Evolutionary conservation across 2,113 vertebrate species (phyloP).

Genomic region (Eptatretus burgeri): DNA sequence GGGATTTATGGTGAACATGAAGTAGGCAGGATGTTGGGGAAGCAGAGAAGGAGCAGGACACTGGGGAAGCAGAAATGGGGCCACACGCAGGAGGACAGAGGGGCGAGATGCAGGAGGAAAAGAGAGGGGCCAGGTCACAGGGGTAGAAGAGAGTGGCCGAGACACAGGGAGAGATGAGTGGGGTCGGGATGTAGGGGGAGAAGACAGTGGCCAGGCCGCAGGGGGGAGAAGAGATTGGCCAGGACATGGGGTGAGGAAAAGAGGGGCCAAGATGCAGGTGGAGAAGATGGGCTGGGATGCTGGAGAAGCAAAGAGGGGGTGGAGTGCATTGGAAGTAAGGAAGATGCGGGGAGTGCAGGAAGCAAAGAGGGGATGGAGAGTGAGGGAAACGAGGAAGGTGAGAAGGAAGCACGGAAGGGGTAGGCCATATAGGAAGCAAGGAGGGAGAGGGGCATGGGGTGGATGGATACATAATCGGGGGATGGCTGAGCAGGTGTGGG

Average conservation of each 20-base stretch:
- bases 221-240: neutral
- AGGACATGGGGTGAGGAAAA: neutral
- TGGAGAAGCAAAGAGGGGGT: neutral
- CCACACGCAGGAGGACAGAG: neutral
- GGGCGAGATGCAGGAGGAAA: neutral
- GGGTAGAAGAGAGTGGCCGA: neutral
- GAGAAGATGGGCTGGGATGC: neutral
- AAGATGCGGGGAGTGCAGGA: too few relatives aligned
- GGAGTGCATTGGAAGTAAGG: too few relatives aligned
- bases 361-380: neutral
- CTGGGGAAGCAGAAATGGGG: neutral
- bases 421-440: too few relatives aligned
- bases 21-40: neutral
- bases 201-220: neutral
- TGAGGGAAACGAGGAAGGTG: neutral
- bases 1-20: too few relatives aligned
- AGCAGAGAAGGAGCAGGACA: neutral
- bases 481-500: too few relatives aligned
- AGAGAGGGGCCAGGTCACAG: neutral
- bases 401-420: neutral
- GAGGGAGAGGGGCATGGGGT: too few relatives aligned
- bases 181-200: neutral
- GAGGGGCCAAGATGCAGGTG: neutral
- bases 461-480: too few relatives aligned
- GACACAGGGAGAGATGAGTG: neutral